Evolutionary conservation across 2,113 vertebrate genomes (phyloP).

Genomic region (Empidonax alnorum): DNA sequence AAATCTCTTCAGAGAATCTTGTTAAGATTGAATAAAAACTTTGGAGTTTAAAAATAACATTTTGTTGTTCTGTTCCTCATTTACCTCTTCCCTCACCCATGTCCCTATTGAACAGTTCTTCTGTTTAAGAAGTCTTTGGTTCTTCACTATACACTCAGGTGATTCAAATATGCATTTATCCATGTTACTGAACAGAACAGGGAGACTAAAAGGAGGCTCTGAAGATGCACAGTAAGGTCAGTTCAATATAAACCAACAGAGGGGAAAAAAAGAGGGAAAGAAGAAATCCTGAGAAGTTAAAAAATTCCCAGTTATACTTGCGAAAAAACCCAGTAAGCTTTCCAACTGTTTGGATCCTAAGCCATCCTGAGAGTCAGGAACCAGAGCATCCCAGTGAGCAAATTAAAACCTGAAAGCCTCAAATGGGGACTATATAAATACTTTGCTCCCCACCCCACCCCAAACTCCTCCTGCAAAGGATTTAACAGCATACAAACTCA

Average conservation of each 20-base stretch:
- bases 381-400: neutral
- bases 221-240: neutral
- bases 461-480: neutral
- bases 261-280: neutral
- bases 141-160: neutral
- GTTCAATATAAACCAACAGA: neutral
- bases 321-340: neutral
- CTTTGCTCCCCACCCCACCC: neutral
- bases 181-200: rapidly evolving
- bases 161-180: neutral
- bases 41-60: neutral
- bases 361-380: neutral
- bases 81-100: neutral
- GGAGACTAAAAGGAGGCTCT: neutral
- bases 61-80: neutral
- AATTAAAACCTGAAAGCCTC: neutral
- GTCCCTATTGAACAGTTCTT: neutral
- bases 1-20: neutral
- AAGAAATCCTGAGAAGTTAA: neutral
- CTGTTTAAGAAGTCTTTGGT: neutral
- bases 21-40: neutral
- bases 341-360: neutral
- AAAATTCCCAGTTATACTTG: neutral
- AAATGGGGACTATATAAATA: neutral
- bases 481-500: neutral